phyloP scores from a whole-genome alignment of 2,113 vertebrate genomes.

The Tachycineta bicolor region DNA sequence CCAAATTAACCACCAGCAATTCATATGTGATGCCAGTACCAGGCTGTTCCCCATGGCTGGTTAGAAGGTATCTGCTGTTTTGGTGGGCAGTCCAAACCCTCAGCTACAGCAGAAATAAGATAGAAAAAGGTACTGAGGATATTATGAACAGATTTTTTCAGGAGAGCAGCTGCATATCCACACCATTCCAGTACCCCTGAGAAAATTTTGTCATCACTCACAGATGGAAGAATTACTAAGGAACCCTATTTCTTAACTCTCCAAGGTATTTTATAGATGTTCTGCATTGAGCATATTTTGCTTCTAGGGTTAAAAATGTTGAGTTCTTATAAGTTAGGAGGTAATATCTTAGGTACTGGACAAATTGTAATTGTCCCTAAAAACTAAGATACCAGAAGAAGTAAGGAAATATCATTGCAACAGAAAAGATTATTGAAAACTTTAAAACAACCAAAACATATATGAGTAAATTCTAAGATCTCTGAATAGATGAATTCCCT shows the following conservation, averaged over 20 bases:
- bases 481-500: neutral
- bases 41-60: neutral
- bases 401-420: neutral
- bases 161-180: neutral
- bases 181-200: neutral
- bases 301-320: neutral
- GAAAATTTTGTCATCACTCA: neutral
- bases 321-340: neutral
- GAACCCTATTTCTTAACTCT: neutral
- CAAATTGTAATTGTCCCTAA: neutral
- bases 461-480: neutral
- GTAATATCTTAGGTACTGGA: neutral
- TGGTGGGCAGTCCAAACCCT: neutral
- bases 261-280: neutral
- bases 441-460: fast-evolving
- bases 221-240: neutral
- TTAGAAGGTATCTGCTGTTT: neutral
- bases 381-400: neutral
- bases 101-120: neutral
- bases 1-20: neutral
- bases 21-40: neutral
- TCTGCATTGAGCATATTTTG: neutral
- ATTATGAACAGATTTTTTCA: neutral
- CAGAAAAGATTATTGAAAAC: neutral
- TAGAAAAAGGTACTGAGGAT: neutral